phyloP scores from a whole-genome alignment of 2,888 invertebrate genomes.

The Cephus pulcher region DNA sequence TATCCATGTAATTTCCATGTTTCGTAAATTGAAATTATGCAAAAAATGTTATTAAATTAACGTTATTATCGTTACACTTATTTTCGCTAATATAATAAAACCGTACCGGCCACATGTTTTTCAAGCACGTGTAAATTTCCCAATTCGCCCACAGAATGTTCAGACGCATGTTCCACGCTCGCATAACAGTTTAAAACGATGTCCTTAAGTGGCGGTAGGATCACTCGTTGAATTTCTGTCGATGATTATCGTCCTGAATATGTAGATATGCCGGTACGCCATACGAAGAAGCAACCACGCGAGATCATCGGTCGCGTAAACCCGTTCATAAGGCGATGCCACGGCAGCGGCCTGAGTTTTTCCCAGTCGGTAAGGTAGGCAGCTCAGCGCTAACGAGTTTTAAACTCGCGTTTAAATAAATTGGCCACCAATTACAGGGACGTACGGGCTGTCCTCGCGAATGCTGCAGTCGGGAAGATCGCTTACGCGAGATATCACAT shows the following conservation, averaged over 20 bases:
- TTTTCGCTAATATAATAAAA: background rate
- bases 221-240: slow-evolving; percentile 25
- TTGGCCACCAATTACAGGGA: slow-evolving; percentile 47
- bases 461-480: slow-evolving; percentile 24
- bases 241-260: slow-evolving; percentile 30
- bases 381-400: slow-evolving; percentile 44
- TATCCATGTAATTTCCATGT: background rate
- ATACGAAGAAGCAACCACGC: background rate
- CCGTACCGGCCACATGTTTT: background rate
- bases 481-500: slow-evolving; percentile 24
- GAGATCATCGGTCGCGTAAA: background rate
- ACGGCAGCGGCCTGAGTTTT: background rate
- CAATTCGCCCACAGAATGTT: background rate
- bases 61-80: background rate
- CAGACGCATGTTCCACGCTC: background rate
- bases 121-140: background rate
- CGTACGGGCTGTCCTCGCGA: slow-evolving; percentile 35
- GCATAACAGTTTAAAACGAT: background rate
- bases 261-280: background rate
- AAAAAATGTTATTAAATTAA: background rate
- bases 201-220: background rate
- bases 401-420: slow-evolving; percentile 53
- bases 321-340: background rate
- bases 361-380: slow-evolving; percentile 62
- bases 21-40: background rate